Evolutionary conservation across 2,888 invertebrate species (phyloP), one percentile per base, ranked within the genome.

Genomic region (Bedellia somnulentella): DNA sequence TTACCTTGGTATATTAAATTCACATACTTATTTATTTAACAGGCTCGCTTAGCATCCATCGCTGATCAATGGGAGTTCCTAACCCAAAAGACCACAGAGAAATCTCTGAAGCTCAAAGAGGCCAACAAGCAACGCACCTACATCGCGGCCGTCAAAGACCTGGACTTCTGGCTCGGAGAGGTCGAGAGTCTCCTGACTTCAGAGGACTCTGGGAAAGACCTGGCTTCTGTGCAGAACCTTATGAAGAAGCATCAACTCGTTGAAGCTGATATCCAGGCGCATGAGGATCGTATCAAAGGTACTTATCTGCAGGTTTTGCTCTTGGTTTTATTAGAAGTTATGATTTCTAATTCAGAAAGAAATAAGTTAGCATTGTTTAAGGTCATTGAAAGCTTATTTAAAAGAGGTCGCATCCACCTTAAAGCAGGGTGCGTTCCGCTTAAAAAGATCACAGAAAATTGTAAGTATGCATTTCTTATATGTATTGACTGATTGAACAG

Each of bases 111-210:
- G 60, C 79, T 99, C 49, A 98, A 99, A 68, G 99, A 99, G 64
- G 99, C 99, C 30, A 99, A 98, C 73, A 94, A 97, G 57, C 99
- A 99, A 61, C 86, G 98, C 41, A 96, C 96, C 0, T 99, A 98
- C 79, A 98, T 99, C 68, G 99, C 99, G 35, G 98, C 95, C 21
- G 97, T 99, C 38, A 99, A 99, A 71, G 99, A 99, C 75, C 83
- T 99, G 42, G 99, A 99, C 77, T 99, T 99, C 78, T 99, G 99
- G 99, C 85, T 99, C 33, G 98, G 98, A 46, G 98, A 99, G 82
- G 70, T 97, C 37, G 97, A 97, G 57, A 93, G 93, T 58, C 77
- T 98, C 38, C 66, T 98, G 45, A 93, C 93, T 2, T 93, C 93
- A 16, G 97, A 98, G 59, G 98, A 98, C 71, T 90, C 94, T 27